Conservation (phyloP, 2,113 vertebrate species). For the Anhinga anhinga region DNA sequence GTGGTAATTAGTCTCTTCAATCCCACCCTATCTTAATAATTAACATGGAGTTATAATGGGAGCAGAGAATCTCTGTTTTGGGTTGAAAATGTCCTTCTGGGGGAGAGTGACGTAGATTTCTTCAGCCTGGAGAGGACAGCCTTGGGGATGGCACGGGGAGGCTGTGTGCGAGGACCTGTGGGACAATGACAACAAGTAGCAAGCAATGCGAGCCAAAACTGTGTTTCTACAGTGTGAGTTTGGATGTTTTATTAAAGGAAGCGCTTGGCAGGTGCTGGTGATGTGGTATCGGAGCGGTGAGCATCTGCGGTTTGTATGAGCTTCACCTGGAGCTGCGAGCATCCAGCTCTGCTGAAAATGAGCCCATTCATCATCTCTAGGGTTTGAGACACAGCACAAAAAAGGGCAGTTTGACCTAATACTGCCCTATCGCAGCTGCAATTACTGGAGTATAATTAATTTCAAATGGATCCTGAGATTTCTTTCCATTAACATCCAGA, state of each 20-base stretch:
- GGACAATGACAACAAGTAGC: background rate
- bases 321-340: constrained; percentile 9
- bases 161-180: background rate
- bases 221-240: background rate
- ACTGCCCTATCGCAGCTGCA: constrained; percentile 47
- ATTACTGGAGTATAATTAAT: constrained; percentile 56
- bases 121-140: background rate
- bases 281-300: rapidly evolving
- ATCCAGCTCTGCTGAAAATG: constrained; percentile 31
- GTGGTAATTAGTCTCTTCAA: constrained; percentile 69
- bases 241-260: background rate
- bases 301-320: background rate
- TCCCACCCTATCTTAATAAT: constrained; percentile 62
- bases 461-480: constrained; percentile 45
- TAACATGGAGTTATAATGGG: background rate
- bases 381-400: constrained; percentile 20
- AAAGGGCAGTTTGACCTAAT: constrained; percentile 61
- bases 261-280: background rate
- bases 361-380: constrained; percentile 52
- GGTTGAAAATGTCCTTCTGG: background rate
- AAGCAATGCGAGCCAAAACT: rapidly evolving
- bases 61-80: background rate
- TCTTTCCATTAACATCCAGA: constrained; percentile 21
- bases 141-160: background rate
- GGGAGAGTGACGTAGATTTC: background rate